Conservation (phyloP, 2,797 vertebrate species). For the Enteromius radiatus region DNA sequence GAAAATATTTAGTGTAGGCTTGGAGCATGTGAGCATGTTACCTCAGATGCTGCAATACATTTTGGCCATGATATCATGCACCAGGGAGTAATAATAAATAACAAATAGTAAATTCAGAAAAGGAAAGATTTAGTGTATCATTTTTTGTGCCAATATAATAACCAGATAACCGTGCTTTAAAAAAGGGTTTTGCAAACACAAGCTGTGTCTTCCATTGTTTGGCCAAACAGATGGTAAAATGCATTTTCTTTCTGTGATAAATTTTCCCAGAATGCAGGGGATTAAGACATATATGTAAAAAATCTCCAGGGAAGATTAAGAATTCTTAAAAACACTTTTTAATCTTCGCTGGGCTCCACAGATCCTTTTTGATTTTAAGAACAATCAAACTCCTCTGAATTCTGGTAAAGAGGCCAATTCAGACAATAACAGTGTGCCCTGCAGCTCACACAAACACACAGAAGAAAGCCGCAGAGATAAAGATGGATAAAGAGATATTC, state of each 20-base stretch:
- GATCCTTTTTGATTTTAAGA: conserved; percentile 26
- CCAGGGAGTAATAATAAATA: neutral
- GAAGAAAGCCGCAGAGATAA: neutral
- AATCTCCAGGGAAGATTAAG: conserved; percentile 27
- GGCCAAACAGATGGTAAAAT: neutral
- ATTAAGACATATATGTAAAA: conserved; percentile 1
- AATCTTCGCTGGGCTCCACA: neutral
- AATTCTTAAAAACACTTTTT: conserved; percentile 1
- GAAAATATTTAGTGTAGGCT: neutral
- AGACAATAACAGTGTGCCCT: neutral
- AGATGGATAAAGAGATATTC: conserved; percentile 19
- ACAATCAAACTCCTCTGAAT: neutral
- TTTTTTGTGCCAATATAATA: neutral
- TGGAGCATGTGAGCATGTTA: neutral
- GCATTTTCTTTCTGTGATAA: neutral
- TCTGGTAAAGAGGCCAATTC: neutral
- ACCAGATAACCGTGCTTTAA: neutral
- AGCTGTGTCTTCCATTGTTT: neutral
- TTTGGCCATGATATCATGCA: neutral
- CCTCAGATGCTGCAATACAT: neutral
- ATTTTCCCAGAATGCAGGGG: neutral
- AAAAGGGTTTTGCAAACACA: neutral
- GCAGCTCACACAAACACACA: conserved; percentile 4
- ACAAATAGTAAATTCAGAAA: neutral
- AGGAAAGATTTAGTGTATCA: neutral